Conservation (phyloP, 2,797 vertebrate genomes). For the Ceryle rudis region DNA sequence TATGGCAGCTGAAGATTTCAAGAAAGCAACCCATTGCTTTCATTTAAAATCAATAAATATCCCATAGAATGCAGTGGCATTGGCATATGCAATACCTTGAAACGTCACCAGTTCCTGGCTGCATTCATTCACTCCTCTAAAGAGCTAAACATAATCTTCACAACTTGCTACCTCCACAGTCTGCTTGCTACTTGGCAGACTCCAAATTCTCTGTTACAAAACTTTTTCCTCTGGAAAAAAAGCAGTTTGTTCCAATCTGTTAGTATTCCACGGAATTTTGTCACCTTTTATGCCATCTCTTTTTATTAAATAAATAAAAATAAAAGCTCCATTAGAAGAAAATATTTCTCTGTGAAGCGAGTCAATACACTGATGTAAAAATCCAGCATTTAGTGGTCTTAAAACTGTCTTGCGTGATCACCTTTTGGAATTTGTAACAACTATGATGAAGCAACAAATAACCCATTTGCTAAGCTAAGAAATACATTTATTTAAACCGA, state of each 20-base stretch:
- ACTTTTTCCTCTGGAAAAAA: not conserved
- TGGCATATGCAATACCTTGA: not conserved
- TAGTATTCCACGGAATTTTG: not conserved
- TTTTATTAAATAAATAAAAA: not conserved
- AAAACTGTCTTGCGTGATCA: not conserved
- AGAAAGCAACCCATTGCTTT: not conserved
- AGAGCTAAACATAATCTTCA: not conserved
- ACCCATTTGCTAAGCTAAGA: not conserved
- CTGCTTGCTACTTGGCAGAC: not conserved
- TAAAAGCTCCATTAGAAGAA: not conserved
- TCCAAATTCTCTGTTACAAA: not conserved
- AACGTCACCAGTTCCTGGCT: not conserved
- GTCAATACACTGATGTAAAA: not conserved
- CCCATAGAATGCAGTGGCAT: not conserved
- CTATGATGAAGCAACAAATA: not conserved
- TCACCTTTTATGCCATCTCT: not conserved
- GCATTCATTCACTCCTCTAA: not conserved
- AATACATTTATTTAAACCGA: not conserved
- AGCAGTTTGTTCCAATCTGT: not conserved
- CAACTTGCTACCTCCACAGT: not conserved
- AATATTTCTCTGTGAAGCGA: not conserved
- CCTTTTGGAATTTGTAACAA: not conserved
- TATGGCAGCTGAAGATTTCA: not conserved
- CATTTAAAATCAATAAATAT: not conserved
- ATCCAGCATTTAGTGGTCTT: not conserved